These are phyloP conservation scores for Lacerta bilineata DNA, from an alignment of 2,797 vertebrate genomes.

Conservation along the genomic window DNA sequence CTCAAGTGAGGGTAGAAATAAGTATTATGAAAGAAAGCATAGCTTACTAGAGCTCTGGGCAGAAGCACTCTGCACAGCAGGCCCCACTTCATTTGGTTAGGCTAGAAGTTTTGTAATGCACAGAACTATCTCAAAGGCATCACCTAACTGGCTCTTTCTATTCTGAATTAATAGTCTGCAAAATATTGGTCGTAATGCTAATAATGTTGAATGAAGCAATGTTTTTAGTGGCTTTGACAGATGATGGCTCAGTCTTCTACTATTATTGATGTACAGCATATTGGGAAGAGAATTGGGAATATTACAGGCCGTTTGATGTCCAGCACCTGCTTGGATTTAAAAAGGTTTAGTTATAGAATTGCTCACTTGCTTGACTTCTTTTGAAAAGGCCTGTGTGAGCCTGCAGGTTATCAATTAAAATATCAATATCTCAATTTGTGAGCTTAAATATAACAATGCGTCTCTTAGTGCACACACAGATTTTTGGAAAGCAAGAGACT, in stretches of 20 bases:
- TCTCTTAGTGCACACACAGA: neutral
- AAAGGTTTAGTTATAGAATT: neutral
- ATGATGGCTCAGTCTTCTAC: neutral
- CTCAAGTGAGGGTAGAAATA: neutral
- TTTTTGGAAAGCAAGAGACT: neutral
- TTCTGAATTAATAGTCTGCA: neutral
- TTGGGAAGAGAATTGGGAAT: conserved; percentile 10
- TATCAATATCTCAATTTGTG: neutral
- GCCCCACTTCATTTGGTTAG: neutral
- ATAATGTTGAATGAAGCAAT: neutral
- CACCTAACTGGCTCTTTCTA: neutral
- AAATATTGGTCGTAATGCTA: neutral
- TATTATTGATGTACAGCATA: neutral
- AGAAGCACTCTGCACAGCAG: neutral
- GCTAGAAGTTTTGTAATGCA: neutral
- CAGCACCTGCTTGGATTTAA: neutral
- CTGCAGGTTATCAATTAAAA: neutral
- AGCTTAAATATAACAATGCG: neutral
- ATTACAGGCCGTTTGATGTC: neutral
- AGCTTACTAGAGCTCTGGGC: neutral
- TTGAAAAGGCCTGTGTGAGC: conserved; percentile 16
- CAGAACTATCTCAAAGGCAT: neutral
- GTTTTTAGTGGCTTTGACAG: conserved; percentile 3
- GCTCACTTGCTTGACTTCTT: neutral
- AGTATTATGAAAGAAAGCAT: neutral